A percentile compares a stretch with the other conserved stretches of the same genome.
Conservation (phyloP, 2,888 invertebrate species). For the Tubulanus polymorphus region DNA sequence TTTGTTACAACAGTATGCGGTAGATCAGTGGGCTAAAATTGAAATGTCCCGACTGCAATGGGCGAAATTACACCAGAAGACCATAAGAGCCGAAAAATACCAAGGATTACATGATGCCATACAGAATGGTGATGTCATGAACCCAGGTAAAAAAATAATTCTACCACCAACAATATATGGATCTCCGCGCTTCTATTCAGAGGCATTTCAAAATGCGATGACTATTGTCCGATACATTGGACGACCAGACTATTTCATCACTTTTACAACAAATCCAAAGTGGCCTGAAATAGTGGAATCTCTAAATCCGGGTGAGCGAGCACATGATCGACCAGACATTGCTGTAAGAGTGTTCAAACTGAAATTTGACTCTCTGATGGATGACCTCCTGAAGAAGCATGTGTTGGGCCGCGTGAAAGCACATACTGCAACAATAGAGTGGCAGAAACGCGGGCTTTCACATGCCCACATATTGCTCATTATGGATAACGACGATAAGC, state of each 20-base stretch:
- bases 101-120: constrained; percentile 30
- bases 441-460: constrained; percentile 45
- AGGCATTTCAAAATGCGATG: constrained; percentile 54
- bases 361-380: constrained; percentile 14
- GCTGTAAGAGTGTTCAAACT: constrained; percentile 15
- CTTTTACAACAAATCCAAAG: constrained; percentile 20
- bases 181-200: constrained; percentile 43
- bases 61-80: constrained; percentile 11
- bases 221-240: constrained; percentile 51
- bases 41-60: constrained; percentile 18
- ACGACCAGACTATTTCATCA: constrained; percentile 50
- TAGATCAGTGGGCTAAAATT: constrained; percentile 19
- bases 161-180: constrained; percentile 40
- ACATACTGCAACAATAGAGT: constrained; percentile 30
- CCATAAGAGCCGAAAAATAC: constrained; percentile 21
- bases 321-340: constrained; percentile 13
- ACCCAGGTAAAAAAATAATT: constrained; percentile 22
- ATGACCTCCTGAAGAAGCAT: constrained; percentile 6
- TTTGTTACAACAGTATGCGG: constrained; percentile 16
- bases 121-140: constrained; percentile 18
- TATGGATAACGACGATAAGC: constrained; percentile 18
- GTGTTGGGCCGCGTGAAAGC: constrained; percentile 27
- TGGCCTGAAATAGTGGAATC: constrained; percentile 19
- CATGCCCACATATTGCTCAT: constrained; percentile 30
- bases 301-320: constrained; percentile 11